Base-by-base conservation (phyloP, 2,888 invertebrate genomes). In the Parasteatoda lunata region DNA sequence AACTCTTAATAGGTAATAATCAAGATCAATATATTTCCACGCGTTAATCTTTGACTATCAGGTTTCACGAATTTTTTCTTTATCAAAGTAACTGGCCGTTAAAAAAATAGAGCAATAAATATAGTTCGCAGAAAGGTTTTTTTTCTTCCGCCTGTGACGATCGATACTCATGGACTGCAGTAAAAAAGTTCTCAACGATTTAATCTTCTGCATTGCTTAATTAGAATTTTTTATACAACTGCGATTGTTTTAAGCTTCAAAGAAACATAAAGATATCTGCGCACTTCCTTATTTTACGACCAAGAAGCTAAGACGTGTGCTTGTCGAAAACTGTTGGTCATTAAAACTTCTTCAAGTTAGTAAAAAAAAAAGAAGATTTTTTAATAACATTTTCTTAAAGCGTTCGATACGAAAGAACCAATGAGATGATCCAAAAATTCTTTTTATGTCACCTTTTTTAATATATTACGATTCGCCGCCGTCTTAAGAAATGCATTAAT, bases 171-270 rank as follows among this genome's bases (percentile, higher is more conserved):
- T 70, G 84, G 70, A 76, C 71, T 48, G 69, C 75, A 48, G 48
- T 5, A 65, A 45, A 73, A 52, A 64, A 75, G 83, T 71, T 83
- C 77, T 83, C 78, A 73, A 79, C 84, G 79, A 85, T 85, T 85
- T 85, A 85, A 85, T 85, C 84, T 85, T 76, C 84, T 79, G 84
- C 84, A 85, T 76, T 79, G 84, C 84, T 85, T 85, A 85, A 85
- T 85, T 78, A 85, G 84, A 68, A 76, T 76, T 85, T 85, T 82
- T 82, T 82, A 77, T 83, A 48, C 70, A 30, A 30, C 70, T 70
- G 79, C 79, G 75, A 78, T 73, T 78, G 79, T 79, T 85, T 84
- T 79, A 79, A 85, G 84, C 84, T 85, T 48, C 59, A 75, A 49
- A 68, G 77, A 72, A 77, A 84, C 84, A 79, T 85, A 79, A 75